phyloP scores from a whole-genome alignment of 2,888 invertebrate genomes.

The Euclidia mi region DNA sequence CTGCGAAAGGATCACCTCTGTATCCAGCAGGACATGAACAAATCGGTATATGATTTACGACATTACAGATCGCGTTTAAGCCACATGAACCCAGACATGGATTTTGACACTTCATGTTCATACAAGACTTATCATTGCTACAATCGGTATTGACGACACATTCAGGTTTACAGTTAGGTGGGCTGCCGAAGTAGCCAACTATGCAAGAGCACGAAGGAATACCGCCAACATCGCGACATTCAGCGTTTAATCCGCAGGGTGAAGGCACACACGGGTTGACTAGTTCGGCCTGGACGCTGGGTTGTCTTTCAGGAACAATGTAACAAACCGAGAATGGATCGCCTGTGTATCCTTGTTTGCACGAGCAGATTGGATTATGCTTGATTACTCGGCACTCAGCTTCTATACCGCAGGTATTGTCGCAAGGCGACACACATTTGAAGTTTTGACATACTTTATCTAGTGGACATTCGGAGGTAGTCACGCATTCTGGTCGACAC shows the following conservation, averaged over 20 bases:
- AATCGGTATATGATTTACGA: conserved; percentile 93
- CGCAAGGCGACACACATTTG: conserved; percentile 93
- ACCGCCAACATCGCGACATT: conserved; percentile 88
- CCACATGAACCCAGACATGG: conserved; percentile 95
- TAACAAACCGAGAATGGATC: conserved; percentile 91
- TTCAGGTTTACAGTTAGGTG: conserved; percentile 94
- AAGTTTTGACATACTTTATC: conserved; percentile 92
- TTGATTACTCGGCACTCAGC: conserved; percentile 93
- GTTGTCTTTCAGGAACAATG: conserved; percentile 68
- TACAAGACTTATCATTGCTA: conserved; percentile 92
- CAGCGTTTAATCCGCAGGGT: conserved; percentile 94
- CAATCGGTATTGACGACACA: conserved; percentile 94
- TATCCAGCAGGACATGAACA: conserved; percentile 92
- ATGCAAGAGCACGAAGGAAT: conserved; percentile 92
- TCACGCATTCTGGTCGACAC: conserved; percentile 92
- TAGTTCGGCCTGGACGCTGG: conserved; percentile 57
- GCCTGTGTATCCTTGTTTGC: conserved; percentile 90
- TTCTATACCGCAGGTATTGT: conserved; percentile 92
- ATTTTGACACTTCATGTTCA: conserved; percentile 93
- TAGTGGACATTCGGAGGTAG: conserved; percentile 92
- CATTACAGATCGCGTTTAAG: conserved; percentile 92
- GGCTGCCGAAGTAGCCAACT: conserved; percentile 91
- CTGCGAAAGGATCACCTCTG: conserved; percentile 94
- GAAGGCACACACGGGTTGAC: conserved; percentile 93
- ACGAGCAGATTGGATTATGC: conserved; percentile 93